Percentiles rank a stretch among this genome's conserved stretches.
These are phyloP conservation scores for Lutjanus campechanus DNA, from an alignment of 2,797 vertebrate species.

Conservation along the genomic window DNA sequence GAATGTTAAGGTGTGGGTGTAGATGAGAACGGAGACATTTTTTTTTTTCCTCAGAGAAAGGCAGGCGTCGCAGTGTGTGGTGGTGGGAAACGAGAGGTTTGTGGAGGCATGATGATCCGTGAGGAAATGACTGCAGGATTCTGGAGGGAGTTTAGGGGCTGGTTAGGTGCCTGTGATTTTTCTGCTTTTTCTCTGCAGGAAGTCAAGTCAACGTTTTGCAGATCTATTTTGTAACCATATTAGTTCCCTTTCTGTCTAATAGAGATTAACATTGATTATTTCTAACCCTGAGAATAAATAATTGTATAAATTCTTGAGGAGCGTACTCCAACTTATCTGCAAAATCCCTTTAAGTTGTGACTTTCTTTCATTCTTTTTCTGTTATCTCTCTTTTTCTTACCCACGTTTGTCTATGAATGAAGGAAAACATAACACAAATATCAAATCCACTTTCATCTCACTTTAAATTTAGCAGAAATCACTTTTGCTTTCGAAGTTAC, in stretches of 20 bases:
- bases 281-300: background rate
- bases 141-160: background rate
- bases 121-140: constrained; percentile 10
- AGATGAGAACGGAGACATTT: constrained; percentile 1
- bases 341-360: background rate
- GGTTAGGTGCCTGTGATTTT: constrained; percentile 7
- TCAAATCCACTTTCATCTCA: background rate
- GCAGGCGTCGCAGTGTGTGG: background rate
- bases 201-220: background rate
- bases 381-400: background rate
- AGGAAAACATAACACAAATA: background rate
- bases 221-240: background rate
- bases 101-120: background rate
- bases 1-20: constrained; percentile 5
- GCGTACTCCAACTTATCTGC: background rate
- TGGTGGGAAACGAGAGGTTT: background rate
- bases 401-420: background rate
- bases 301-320: background rate
- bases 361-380: background rate
- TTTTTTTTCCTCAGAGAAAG: background rate
- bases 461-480: background rate
- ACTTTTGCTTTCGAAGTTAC: no score
- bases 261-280: background rate
- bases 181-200: background rate
- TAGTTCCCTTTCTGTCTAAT: background rate